Evolutionary conservation across 2,797 vertebrate genomes (phyloP), one percentile per base, ranked within the genome.

Genomic region (Hephaestus fuliginosus): DNA sequence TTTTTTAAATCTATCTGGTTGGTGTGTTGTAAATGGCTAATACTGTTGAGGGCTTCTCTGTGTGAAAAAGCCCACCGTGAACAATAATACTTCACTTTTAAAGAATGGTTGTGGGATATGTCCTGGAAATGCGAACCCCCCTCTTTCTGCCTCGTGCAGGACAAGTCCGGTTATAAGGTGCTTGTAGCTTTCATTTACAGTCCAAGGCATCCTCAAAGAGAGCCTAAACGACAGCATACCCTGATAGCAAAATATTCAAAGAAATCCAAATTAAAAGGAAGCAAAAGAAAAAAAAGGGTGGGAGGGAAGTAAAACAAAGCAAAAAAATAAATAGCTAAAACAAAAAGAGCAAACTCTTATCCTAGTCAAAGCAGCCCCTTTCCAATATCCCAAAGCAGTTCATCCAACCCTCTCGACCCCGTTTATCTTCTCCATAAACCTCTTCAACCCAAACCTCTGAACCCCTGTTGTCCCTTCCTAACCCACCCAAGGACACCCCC

Each of bases 141-240:
- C 90, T 80, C 85, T 75, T 89, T 88, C 83, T 86, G 88, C 94
- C 94, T 94, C 92, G 92, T 93, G 93, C 83, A 76, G 86, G 90
- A 92, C 83, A 76, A 84, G 86, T 92, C 91, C 80, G 75, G 84
- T 85, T 75, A 93, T 95, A 96, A 96, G 95, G 95, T 96, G 95
- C 95, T 92, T 92, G 77, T 88, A 94, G 92, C 90, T 90, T 93
- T 92, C 89, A 89, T 93, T 93, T 95, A 93, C 94, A 92, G 94
- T 95, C 91, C 84, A 86, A 87, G 92, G 87, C 88, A 46, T 86
- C 80, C 91, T 88, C 76, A 61, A 78, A 90, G 89, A 89, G 83
- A 89, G 88, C 87, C 86, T 87, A 66, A 87, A 89, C 46, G 86
- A 95, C 92, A 91, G 83, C 92, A 91, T 95, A 95, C 91, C 94